Evolutionary conservation across 2,113 vertebrate genomes (phyloP).

Genomic region (Ariopsis seemanni): DNA sequence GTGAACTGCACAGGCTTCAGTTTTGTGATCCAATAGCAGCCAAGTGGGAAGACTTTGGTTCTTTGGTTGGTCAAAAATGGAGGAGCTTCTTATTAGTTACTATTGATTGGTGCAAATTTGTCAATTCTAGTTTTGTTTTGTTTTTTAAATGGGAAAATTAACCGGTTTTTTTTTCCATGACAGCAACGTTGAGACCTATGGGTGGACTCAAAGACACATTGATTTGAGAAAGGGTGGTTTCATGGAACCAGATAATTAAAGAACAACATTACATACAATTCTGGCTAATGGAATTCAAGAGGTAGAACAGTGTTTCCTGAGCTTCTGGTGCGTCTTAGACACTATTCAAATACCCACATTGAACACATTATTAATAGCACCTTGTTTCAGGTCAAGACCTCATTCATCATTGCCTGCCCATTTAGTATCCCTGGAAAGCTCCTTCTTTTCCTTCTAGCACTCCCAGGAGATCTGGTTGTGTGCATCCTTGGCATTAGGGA

Average conservation of each 20-base stretch:
- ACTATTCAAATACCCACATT: not conserved
- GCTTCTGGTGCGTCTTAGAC: not conserved
- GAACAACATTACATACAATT: not conserved
- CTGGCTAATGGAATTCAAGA: not conserved
- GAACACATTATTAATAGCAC: constrained; percentile 21
- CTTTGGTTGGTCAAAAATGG: not conserved
- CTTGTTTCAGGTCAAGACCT: constrained; percentile 24
- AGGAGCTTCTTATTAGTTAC: not conserved
- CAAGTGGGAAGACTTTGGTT: not conserved
- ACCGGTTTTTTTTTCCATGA: constrained; percentile 22
- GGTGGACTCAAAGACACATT: not conserved
- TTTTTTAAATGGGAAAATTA: not conserved
- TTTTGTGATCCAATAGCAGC: not conserved
- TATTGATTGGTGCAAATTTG: not conserved
- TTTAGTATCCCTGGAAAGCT: constrained; percentile 49
- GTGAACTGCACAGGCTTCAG: not conserved
- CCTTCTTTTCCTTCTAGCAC: constrained; percentile 3
- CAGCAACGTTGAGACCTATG: not conserved
- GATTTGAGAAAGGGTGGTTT: not conserved
- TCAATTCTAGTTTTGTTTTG: not conserved
- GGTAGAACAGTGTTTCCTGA: not conserved
- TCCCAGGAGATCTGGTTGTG: constrained; percentile 43
- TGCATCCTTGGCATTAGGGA: constrained; percentile 47
- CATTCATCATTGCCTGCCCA: constrained; percentile 25
- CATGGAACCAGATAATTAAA: not conserved